Evolutionary conservation across 2,888 invertebrate species (phyloP), one percentile per base, ranked within the genome.

Genomic region (Lamellibrachia columna): DNA sequence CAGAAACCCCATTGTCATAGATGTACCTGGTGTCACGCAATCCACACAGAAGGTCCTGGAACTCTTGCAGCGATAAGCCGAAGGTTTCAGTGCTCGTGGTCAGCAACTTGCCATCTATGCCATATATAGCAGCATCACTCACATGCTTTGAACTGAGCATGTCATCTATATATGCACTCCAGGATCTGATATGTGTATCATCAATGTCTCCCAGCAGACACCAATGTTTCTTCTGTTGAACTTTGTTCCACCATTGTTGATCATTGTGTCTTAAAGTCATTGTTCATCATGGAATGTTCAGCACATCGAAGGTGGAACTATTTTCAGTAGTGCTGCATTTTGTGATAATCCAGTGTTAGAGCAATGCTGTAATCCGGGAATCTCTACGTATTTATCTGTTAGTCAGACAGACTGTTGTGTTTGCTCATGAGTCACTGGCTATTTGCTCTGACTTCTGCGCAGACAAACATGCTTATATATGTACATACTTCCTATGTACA

Each of bases 1-100:
- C 93, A 3, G 94, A 94, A 7, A 95, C 91, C 15, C 95, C 95
- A 4, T 75, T 75, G 75, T 75, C 75, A 22, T 75, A 75, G 3
- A 3, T n/a, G 6, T 75, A 75, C 22, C n/a, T 75, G 22, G 75
- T 22, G 75, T 75, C 75, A 6, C 75, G 11, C 75, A 75, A 6
- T 75, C 75, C 75, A 75, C 22, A n/a, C 75, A 75, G 75, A 75
- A 75, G 75, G 22, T 75, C 22, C 75, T 75, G 22, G 22, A 75
- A 22, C 2, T 75, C 75, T 75, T 75, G 75, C 22, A 22, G 75
- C 22, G 22, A 75, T 22, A 75, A 75, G 75, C 75, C 4, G 75
- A 75, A 75, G 75, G 75, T 75, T 22, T 75, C 75, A 6, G 22
- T 75, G 75, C 75, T 75, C 3, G 75, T 75, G 75, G 75, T n/a